Percentiles rank a stretch among this genome's conserved stretches.
phyloP scores from a whole-genome alignment of 1,140 invertebrate species.

The Battus philenor region DNA sequence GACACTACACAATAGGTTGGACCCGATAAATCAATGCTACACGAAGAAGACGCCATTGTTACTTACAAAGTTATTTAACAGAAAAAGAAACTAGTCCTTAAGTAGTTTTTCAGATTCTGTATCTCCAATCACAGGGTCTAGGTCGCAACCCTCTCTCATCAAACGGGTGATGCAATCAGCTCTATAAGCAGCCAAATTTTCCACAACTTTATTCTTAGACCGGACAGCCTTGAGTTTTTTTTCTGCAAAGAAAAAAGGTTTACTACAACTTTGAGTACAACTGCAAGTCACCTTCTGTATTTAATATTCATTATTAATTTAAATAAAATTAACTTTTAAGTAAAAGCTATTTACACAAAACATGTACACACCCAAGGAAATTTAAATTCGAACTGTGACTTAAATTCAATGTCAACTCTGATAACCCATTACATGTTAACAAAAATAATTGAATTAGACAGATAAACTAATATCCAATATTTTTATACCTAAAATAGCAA shows the following conservation, averaged over 20 bases:
- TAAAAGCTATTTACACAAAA: too few relatives aligned
- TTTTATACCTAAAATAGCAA: slow-evolving; percentile 58
- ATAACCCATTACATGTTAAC: slow-evolving; percentile 11
- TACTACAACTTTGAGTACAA: too few relatives aligned
- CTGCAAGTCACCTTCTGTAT: too few relatives aligned
- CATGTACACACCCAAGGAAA: slow-evolving; percentile 1
- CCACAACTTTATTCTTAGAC: slow-evolving; percentile 63
- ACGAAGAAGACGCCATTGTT: slow-evolving; percentile 56
- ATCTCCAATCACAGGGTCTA: slow-evolving; percentile 65
- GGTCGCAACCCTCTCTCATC: slow-evolving; percentile 61
- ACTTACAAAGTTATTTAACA: slow-evolving; percentile 45
- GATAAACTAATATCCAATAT: slow-evolving; percentile 22
- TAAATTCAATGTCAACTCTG: not conserved
- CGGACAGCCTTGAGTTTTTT: slow-evolving; percentile 51
- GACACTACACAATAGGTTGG: slow-evolving; percentile 82
- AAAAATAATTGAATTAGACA: too few relatives aligned
- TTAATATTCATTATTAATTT: slow-evolving; percentile 3
- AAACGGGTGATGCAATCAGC: slow-evolving; percentile 63
- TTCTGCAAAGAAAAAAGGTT: slow-evolving; percentile 40
- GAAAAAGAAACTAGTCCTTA: slow-evolving; percentile 40
- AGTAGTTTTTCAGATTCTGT: slow-evolving; percentile 61
- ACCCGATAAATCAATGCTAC: slow-evolving; percentile 66
- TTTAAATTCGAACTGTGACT: not conserved
- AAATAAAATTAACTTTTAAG: not conserved
- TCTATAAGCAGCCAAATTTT: slow-evolving; percentile 58